phyloP scores from a whole-genome alignment of 2,113 vertebrate species.

The Peucedramus taeniatus region DNA sequence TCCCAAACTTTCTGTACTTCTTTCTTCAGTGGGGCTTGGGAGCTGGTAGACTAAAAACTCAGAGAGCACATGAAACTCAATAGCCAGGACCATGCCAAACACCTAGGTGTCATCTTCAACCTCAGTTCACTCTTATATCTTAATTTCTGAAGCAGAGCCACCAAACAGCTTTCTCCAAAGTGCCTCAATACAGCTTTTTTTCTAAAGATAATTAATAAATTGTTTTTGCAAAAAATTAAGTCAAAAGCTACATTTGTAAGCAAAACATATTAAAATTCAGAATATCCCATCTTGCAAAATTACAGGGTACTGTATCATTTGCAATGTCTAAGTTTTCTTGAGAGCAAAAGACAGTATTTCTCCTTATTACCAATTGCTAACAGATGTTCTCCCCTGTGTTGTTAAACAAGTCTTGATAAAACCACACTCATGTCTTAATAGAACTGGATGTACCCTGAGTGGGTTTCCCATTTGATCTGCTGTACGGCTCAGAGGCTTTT shows the following conservation, averaged over 20 bases:
- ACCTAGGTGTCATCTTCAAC: background rate
- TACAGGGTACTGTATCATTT: no score
- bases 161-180: background rate
- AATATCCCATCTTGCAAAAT: background rate
- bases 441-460: background rate
- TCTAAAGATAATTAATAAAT: background rate
- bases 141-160: background rate
- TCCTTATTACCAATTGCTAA: background rate
- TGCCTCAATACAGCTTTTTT: background rate
- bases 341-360: background rate
- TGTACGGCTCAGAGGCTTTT: background rate
- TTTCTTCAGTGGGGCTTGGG: background rate
- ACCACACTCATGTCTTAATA: background rate
- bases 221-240: background rate
- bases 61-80: background rate
- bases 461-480: conserved; percentile 11
- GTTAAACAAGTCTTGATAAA: conserved; percentile 19
- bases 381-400: conserved; percentile 29
- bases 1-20: background rate
- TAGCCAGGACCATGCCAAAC: background rate
- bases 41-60: background rate
- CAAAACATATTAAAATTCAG: background rate
- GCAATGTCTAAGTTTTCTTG: background rate
- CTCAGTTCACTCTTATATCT: accelerated
- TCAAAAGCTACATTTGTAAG: background rate